Evolutionary conservation across 1,140 invertebrate genomes (phyloP).

Genomic region (Scaptomyza hsui): DNA sequence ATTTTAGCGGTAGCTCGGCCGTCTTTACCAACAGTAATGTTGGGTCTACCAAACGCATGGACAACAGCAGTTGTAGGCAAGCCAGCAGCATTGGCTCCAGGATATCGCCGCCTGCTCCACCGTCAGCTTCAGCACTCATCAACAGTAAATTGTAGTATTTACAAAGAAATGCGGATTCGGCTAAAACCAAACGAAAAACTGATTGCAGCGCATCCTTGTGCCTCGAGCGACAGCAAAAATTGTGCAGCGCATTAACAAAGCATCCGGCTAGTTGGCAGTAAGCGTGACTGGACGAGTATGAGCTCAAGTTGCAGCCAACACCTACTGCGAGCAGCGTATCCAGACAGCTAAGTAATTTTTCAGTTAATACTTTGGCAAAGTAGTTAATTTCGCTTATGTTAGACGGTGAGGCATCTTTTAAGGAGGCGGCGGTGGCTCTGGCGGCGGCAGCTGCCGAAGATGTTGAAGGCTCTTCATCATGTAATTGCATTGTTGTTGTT

Average conservation of each 20-base stretch:
- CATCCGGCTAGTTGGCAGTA: conserved; percentile 67
- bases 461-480: conserved; percentile 73
- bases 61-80: conserved; percentile 62
- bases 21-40: conserved; percentile 60
- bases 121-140: conserved; percentile 53
- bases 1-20: conserved; percentile 56
- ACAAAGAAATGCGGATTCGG: conserved; percentile 79
- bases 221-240: conserved; percentile 76
- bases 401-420: conserved; percentile 5
- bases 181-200: conserved; percentile 76
- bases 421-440: conserved; percentile 45
- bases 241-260: conserved; percentile 74
- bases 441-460: conserved; percentile 77
- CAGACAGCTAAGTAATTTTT: conserved; percentile 72
- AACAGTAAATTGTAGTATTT: conserved; percentile 79
- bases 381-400: conserved; percentile 82
- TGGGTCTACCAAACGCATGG: conserved; percentile 72
- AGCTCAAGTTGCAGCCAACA: conserved; percentile 4
- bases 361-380: conserved; percentile 81
- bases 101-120: conserved; percentile 30
- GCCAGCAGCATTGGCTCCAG: conserved; percentile 61
- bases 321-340: conserved; percentile 39
- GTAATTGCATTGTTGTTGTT: conserved; percentile 32
- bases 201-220: conserved; percentile 80
- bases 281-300: conserved; percentile 28